Base-by-base conservation (phyloP, 2,797 vertebrate genomes). In the Helarctos malayanus region DNA sequence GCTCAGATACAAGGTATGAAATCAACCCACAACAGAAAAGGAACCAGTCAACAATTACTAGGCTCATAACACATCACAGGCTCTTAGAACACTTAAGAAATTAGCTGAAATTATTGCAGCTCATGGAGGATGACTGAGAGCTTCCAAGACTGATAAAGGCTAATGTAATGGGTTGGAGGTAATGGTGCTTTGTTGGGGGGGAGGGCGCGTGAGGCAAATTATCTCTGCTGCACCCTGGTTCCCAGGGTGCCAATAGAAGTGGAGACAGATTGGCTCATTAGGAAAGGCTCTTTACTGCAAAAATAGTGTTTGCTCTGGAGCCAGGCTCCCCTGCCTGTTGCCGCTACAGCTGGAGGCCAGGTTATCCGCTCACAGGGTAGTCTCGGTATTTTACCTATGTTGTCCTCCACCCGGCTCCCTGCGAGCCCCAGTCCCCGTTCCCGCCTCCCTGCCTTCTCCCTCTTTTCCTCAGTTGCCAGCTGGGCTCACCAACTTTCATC, bases 31-130 rank as follows among this genome's bases (percentile, higher is more conserved):
- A 97, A 96, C 94, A 95, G 95, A 95, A 89, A 79, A 96, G 92
- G 90, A 95, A 91, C 95, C 96, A 98, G 97, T 98, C 97, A 98
- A 98, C 98, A 97, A 98, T 98, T 98, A 98, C 98, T 90, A 97
- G 97, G 89, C 98, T 98, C 95, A 97, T 98, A 97, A 98, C 98
- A 97, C 98, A 98, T 97, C 96, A 81, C 78, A 93, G 96, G 98
- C 98, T 98, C 97, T 98, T 97, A 97, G 97, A 96, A 98, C 98
- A 98, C 97, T 98, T 98, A 98, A 98, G 97, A 98, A 98, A 98
- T 98, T 98, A 98, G 98, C 97, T 98, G 96, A 94, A 98, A 98
- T 98, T 97, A 98, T 90, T 98, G 98, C 95, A 96, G 95, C 95
- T 95, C 96, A 82, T 97, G 87, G 96, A 96, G 97, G 96, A 95